These are phyloP conservation scores for Ganaspis sp. DNA, from an alignment of 1,140 invertebrate genomes.

Conservation along the genomic window DNA sequence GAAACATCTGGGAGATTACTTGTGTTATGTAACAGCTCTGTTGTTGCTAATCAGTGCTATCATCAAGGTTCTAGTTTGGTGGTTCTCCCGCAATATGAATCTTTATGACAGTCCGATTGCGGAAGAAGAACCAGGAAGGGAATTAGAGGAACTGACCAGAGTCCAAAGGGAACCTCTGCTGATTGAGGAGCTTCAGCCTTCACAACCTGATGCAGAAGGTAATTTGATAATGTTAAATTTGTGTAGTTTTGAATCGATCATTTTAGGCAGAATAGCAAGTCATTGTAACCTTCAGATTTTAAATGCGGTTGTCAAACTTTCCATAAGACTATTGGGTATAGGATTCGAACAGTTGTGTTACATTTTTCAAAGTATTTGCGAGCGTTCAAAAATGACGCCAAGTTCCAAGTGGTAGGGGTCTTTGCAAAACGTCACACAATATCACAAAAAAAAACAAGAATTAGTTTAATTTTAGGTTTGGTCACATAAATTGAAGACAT, in stretches of 20 bases:
- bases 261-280: no score
- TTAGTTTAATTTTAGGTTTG: no score
- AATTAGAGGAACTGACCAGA: conserved; percentile 50
- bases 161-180: conserved; percentile 54
- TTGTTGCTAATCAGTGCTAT: conserved; percentile 56
- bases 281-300: no score
- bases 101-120: conserved; percentile 55
- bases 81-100: conserved; percentile 58
- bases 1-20: conserved; percentile 59
- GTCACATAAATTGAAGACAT: no score
- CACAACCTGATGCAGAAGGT: background rate
- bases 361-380: no score
- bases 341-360: no score
- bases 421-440: no score
- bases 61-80: conserved; percentile 59
- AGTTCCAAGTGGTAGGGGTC: no score
- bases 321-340: no score
- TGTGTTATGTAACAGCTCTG: conserved; percentile 63
- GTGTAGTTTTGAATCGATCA: background rate
- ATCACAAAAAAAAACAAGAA: no score
- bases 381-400: no score
- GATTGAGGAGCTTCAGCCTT: background rate
- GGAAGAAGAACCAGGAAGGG: conserved; percentile 40
- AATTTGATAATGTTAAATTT: background rate
- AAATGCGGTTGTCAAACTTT: no score